phyloP scores from a whole-genome alignment of 2,888 invertebrate species.

The Deilephila porcellus region DNA sequence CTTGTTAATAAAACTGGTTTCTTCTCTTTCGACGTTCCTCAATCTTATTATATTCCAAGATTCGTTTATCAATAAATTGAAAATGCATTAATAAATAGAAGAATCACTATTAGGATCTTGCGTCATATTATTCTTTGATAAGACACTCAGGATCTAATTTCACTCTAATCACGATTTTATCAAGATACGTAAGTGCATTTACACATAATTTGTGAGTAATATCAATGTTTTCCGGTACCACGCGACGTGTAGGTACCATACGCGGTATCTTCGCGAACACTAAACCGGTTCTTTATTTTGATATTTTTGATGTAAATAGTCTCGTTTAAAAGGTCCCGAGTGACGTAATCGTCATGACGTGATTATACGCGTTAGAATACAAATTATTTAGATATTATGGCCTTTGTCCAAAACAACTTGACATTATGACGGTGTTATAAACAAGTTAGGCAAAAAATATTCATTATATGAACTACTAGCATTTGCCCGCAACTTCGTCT shows the following conservation, averaged over 20 bases:
- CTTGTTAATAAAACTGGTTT: slow-evolving; percentile 11
- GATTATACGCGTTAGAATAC: background rate
- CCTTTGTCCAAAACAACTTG: background rate
- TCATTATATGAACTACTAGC: no score
- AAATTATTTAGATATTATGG: background rate
- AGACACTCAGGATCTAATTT: no score
- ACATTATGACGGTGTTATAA: no score
- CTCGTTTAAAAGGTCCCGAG: background rate
- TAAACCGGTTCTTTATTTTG: slow-evolving; percentile 18
- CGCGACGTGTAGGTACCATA: background rate
- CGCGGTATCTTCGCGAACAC: background rate
- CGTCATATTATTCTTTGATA: no score
- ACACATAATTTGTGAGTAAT: background rate
- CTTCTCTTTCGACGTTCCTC: background rate
- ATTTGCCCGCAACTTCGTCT: no score
- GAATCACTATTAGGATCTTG: no score
- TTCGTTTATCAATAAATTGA: no score
- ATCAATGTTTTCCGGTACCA: background rate
- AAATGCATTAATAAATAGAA: no score
- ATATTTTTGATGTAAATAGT: background rate
- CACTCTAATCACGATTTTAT: no score
- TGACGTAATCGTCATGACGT: background rate
- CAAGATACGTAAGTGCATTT: no score
- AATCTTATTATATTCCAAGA: no score
- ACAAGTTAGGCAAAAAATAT: no score